phyloP scores from a whole-genome alignment of 64 coral and sea anemone species.

The Actinia tenebrosa region DNA sequence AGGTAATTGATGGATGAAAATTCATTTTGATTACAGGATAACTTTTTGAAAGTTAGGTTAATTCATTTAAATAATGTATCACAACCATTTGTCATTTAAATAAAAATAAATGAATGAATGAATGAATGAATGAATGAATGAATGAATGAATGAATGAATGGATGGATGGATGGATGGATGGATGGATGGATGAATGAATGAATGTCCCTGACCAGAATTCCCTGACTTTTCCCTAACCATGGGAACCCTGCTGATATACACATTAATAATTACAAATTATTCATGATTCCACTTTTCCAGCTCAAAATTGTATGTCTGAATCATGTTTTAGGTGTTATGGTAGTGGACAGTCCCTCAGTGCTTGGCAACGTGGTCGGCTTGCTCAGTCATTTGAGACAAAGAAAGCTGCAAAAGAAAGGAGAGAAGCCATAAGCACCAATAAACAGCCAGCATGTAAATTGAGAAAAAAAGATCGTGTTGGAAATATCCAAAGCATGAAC shows the following conservation, averaged over 20 bases:
- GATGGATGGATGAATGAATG: too few species aligned
- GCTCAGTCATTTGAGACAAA: conserved; percentile 36
- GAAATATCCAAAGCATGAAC: conserved; percentile 16
- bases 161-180: too few species aligned
- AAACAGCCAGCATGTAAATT: conserved; percentile 13
- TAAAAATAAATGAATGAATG: too few species aligned
- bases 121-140: too few species aligned
- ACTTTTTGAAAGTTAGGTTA: too few species aligned
- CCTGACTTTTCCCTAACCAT: too few species aligned
- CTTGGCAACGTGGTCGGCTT: conserved; percentile 22
- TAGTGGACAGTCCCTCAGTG: conserved; percentile 35
- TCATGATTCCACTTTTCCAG: neutral
- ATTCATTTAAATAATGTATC: too few species aligned
- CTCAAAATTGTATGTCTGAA: neutral
- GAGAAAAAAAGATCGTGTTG: conserved; percentile 27
- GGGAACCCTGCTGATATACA: neutral
- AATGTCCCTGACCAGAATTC: too few species aligned
- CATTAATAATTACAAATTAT: neutral
- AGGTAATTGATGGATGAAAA: too few species aligned
- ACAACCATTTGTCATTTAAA: too few species aligned
- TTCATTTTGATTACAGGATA: too few species aligned
- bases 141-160: too few species aligned
- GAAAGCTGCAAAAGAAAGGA: conserved; percentile 54
- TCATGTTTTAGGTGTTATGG: conserved; percentile 19
- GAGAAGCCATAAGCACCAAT: conserved; percentile 4